phyloP scores from a whole-genome alignment of 1,140 invertebrate species.

The Monochamus saltuarius region DNA sequence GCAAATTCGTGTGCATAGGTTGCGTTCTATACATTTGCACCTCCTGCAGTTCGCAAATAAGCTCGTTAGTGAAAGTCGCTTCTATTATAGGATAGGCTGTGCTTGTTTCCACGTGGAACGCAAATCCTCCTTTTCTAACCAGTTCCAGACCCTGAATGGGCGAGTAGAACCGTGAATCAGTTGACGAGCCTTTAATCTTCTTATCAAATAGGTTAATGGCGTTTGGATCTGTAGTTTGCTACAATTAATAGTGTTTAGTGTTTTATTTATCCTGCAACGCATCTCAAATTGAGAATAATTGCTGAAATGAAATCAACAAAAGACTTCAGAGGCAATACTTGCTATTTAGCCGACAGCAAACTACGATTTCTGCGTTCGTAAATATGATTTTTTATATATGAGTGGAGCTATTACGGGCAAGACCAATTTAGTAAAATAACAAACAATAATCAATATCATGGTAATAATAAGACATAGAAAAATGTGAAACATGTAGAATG shows the following conservation, averaged over 20 bases:
- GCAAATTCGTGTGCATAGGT: conserved; percentile 37
- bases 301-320: too few species aligned
- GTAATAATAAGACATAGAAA: too few species aligned
- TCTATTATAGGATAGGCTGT: conserved; percentile 44
- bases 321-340: too few species aligned
- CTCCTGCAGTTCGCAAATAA: conserved; percentile 44
- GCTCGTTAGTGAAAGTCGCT: conserved; percentile 33
- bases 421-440: too few species aligned
- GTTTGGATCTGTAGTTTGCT: conserved; percentile 23
- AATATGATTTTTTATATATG: too few species aligned
- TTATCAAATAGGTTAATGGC: conserved; percentile 6
- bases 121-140: conserved; percentile 29
- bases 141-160: conserved; percentile 33
- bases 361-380: too few species aligned
- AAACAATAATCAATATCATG: too few species aligned
- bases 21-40: conserved; percentile 39
- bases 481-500: too few species aligned
- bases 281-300: too few species aligned
- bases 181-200: conserved; percentile 13
- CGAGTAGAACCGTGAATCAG: conserved; percentile 29
- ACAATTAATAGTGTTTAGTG: background rate
- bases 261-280: too few species aligned
- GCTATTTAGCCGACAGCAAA: too few species aligned
- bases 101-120: conserved; percentile 30
- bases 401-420: too few species aligned